These are phyloP conservation scores for Cydia amplana DNA, from an alignment of 1,140 invertebrate genomes.

Conservation along the genomic window DNA sequence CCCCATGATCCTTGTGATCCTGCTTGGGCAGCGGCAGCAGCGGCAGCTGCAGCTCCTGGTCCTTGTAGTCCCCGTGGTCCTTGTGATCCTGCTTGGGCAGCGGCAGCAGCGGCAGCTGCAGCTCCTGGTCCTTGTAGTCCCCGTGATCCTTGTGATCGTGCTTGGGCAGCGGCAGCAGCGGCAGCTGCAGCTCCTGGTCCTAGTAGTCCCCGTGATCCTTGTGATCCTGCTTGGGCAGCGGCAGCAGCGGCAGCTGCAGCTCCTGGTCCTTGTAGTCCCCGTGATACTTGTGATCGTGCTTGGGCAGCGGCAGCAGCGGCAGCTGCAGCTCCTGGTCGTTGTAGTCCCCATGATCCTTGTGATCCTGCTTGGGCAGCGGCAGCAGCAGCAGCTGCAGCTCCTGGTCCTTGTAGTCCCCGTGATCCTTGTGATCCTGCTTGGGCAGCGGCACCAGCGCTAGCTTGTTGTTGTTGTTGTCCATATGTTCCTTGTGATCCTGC, in stretches of 20 bases:
- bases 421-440: background rate
- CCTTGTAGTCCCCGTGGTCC: conserved; percentile 14
- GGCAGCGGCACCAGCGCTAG: conserved; percentile 30
- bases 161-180: background rate
- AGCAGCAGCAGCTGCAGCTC: background rate
- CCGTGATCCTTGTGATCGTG: background rate
- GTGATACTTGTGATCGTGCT: conserved; percentile 13
- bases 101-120: conserved; percentile 10
- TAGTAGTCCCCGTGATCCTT: background rate
- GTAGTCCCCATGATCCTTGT: background rate
- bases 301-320: conserved; percentile 1
- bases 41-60: background rate
- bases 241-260: background rate
- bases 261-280: conserved; percentile 27
- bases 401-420: background rate
- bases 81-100: background rate
- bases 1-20: background rate
- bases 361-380: background rate
- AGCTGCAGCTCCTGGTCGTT: background rate
- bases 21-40: background rate
- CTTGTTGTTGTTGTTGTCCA: too few relatives aligned
- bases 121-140: conserved; percentile 29
- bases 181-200: background rate
- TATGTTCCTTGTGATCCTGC: background rate
- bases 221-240: conserved; percentile 12